Evolutionary conservation across 2,797 vertebrate genomes (phyloP), one percentile per base, ranked within the genome.

Genomic region (Aselliscus stoliczkanus): DNA sequence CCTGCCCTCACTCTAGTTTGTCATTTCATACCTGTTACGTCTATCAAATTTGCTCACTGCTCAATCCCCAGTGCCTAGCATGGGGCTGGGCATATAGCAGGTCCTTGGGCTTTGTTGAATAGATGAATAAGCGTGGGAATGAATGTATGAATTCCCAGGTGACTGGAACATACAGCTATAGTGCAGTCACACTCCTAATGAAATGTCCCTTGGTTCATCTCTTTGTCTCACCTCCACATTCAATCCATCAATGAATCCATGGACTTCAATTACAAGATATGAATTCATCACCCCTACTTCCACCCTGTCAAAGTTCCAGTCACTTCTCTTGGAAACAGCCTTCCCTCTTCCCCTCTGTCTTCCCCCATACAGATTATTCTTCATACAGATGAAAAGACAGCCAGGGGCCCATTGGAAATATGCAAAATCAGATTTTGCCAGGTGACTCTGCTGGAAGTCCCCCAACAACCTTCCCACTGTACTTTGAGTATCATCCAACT

Each of bases 381-480:
- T 58, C 31, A 5, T 14, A 20, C 11, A 14, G 37, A 64, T 27
- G 5, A n/a, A 62, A 84, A 11, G 64, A 34, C 60, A 87, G 54
- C 31, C 11, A 1, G 8, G 37, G 1, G 8, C 15, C 42, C 20
- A 34, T 42, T 6, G 14, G 56, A 89, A 93, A 65, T 21, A 29
- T 1, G 2, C 14, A n/a, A 60, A 73, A 50, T 67, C 79, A 67
- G 65, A 47, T 31, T 81, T 18, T 23, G 8, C 34, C 0, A 5
- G 20, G 8, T 56, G 77, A 75, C 50, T 15, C 42, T 0, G 3
- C 21, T 13, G 31, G 23, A 50, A 13, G 44, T 31, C 42, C 69
- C 44, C n/a, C 17, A 6, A 0, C 0, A 12, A 47, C n/a, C 62
- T 39, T 23, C 72, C 58, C 21, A 0, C 25, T 47, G 7, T 17